Conservation (phyloP, 2,113 vertebrate species). For the Neolamprologus toae region DNA sequence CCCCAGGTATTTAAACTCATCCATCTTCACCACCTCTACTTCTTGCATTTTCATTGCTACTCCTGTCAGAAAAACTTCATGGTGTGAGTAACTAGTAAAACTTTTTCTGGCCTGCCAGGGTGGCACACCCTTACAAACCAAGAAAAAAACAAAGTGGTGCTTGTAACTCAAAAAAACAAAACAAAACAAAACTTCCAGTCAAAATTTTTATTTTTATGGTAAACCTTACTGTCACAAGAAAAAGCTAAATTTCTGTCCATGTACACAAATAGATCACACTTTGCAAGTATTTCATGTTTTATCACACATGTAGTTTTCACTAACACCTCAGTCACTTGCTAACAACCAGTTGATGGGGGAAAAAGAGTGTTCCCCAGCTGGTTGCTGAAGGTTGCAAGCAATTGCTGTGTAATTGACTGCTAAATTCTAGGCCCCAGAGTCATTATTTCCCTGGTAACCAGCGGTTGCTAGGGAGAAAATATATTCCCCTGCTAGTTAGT, state of each 20-base stretch:
- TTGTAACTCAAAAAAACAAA: neutral
- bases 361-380: neutral
- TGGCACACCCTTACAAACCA: neutral
- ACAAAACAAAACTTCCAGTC: neutral
- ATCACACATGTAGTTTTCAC: neutral
- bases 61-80: neutral
- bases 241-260: neutral
- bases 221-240: neutral
- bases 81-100: neutral
- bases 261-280: neutral
- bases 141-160: neutral
- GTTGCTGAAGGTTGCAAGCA: neutral
- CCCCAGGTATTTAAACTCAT: neutral
- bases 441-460: neutral
- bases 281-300: neutral
- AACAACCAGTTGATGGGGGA: neutral
- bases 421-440: neutral
- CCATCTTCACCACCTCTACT: neutral
- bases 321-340: neutral
- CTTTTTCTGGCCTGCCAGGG: neutral
- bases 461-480: neutral
- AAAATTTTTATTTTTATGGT: neutral
- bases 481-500: neutral
- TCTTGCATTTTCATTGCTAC: neutral
- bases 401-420: neutral